Percentiles rank a stretch among this genome's conserved stretches.
phyloP scores from a whole-genome alignment of 2,888 invertebrate genomes.

The Sialis lutaria region DNA sequence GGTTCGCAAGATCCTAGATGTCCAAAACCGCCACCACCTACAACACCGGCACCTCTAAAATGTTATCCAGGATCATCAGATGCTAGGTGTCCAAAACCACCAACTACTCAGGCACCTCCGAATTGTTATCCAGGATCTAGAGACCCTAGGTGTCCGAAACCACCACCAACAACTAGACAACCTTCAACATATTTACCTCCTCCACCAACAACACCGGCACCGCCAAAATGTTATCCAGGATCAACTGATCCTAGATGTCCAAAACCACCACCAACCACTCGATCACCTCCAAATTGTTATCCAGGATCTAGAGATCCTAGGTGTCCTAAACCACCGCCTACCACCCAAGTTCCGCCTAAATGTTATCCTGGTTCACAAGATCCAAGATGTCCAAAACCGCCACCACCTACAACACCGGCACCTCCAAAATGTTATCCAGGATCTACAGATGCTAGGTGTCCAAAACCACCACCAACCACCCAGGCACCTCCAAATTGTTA shows the following conservation, averaged over 20 bases:
- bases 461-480: too few relatives aligned
- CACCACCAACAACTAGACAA: slow-evolving; percentile 14
- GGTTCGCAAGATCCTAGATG: slow-evolving; percentile 14
- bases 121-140: slow-evolving; percentile 20
- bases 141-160: slow-evolving; percentile 18
- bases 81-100: slow-evolving; percentile 10
- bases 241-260: slow-evolving; percentile 18
- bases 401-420: too few relatives aligned
- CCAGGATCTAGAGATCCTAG: slow-evolving; percentile 20
- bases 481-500: too few relatives aligned
- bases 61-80: slow-evolving; percentile 17
- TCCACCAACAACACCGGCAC: slow-evolving; percentile 10
- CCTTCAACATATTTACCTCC: slow-evolving; percentile 6
- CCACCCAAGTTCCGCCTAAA: slow-evolving; percentile 19
- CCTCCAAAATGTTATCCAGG: too few relatives aligned
- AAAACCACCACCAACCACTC: slow-evolving; percentile 7
- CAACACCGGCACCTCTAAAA: slow-evolving; percentile 12
- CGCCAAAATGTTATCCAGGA: slow-evolving; percentile 16
- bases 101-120: slow-evolving; percentile 12
- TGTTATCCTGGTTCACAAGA: slow-evolving; percentile 21
- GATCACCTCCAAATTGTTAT: slow-evolving; percentile 17
- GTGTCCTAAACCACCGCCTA: slow-evolving; percentile 21
- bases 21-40: slow-evolving; percentile 10
- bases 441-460: too few relatives aligned
- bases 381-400: slow-evolving; percentile 22